Evolutionary conservation across 37 sponge, comb jelly and placozoan genomes (phyloP).

Genomic region (Diacarnus erythraeanus): DNA sequence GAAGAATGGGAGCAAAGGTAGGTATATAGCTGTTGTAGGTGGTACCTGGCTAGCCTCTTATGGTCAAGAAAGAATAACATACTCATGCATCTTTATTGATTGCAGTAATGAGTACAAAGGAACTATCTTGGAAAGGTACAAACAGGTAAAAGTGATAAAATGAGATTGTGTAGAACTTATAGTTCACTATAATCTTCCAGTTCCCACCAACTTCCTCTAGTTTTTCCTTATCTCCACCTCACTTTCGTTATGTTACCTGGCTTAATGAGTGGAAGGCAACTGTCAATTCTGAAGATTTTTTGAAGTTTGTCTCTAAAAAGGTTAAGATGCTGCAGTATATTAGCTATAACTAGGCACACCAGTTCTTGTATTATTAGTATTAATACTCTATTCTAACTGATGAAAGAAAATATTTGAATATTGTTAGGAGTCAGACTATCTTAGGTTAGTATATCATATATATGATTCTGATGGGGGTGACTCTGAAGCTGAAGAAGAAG

Average conservation of each 20-base stretch:
- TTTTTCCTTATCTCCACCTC: constrained; percentile 29
- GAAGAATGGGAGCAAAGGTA: constrained; percentile 63
- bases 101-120: background rate
- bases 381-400: background rate
- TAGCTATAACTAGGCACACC: too few relatives aligned
- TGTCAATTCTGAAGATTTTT: constrained; percentile 76
- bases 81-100: too few relatives aligned
- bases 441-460: constrained; percentile 79
- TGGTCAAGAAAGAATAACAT: too few relatives aligned
- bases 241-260: too few relatives aligned
- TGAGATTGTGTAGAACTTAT: too few relatives aligned
- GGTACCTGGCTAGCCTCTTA: too few relatives aligned
- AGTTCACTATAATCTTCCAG: too few relatives aligned
- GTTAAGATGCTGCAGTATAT: constrained; percentile 14
- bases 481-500: constrained; percentile 75
- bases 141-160: too few relatives aligned
- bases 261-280: constrained; percentile 66
- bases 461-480: constrained; percentile 88
- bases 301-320: constrained; percentile 62
- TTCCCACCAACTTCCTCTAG: constrained; percentile 22
- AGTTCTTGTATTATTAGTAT: background rate
- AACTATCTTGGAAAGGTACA: too few relatives aligned
- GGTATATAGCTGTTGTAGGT: too few relatives aligned
- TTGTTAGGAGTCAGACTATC: constrained; percentile 81
- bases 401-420: background rate